phyloP scores from a whole-genome alignment of 2,888 invertebrate species.

The Ichneumon xanthorius region DNA sequence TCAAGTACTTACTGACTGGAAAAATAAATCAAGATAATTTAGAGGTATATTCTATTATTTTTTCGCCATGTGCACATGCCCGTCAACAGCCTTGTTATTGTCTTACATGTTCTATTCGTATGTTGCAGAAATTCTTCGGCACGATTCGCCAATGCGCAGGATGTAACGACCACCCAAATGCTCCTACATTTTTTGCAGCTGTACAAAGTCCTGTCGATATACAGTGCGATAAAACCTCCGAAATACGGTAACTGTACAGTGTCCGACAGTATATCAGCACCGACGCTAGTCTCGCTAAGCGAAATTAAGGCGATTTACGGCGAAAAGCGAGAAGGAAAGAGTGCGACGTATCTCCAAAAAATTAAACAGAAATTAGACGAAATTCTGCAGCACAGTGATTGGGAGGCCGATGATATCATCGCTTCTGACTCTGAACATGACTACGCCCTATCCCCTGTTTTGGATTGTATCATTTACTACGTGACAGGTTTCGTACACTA shows the following conservation, averaged over 20 bases:
- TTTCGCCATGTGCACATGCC: too few species aligned
- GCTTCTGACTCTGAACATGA: slow-evolving; percentile 49
- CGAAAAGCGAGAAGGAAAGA: slow-evolving; percentile 7
- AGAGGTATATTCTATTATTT: slow-evolving; percentile 59
- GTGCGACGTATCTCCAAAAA: not conserved
- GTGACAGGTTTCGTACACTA: slow-evolving; percentile 49
- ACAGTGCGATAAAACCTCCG: slow-evolving; percentile 59
- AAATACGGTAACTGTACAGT: slow-evolving; percentile 68
- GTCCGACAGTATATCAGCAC: slow-evolving; percentile 35
- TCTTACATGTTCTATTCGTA: not conserved
- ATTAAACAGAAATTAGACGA: slow-evolving; percentile 18
- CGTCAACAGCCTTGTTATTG: not conserved
- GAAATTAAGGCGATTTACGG: slow-evolving; percentile 8
- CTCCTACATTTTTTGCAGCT: slow-evolving; percentile 67
- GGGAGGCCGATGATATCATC: slow-evolving; percentile 62
- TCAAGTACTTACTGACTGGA: slow-evolving; percentile 66
- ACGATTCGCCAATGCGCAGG: slow-evolving; percentile 57
- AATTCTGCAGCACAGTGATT: slow-evolving; percentile 26
- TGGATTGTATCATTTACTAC: slow-evolving; percentile 60
- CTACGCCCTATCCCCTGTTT: slow-evolving; percentile 36
- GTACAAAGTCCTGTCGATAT: slow-evolving; percentile 67
- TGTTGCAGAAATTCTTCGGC: slow-evolving; percentile 60
- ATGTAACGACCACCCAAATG: slow-evolving; percentile 56
- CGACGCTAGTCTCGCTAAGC: slow-evolving; percentile 39
- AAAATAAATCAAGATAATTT: slow-evolving; percentile 72